Conservation (phyloP, 64 coral and sea anemone species). For the Dendronephthya gigantea region DNA sequence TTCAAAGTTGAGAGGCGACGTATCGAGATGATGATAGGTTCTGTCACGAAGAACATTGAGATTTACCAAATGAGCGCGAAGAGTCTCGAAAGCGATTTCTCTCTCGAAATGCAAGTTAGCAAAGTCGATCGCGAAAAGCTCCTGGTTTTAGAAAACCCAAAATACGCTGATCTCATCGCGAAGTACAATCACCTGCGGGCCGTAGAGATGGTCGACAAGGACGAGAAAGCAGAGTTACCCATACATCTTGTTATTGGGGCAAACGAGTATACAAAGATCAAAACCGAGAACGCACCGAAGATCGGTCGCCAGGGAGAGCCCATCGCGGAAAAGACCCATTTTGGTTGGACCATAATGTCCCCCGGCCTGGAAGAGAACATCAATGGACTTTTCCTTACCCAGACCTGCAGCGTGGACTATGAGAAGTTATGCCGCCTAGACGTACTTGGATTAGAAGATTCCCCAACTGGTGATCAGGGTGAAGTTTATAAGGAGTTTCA, state of each 20-base stretch:
- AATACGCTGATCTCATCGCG: background rate
- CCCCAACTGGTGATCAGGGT: background rate
- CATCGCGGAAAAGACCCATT: background rate
- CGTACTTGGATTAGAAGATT: background rate
- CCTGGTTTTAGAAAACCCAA: background rate
- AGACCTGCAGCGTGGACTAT: background rate
- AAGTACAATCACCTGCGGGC: background rate
- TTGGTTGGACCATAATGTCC: background rate
- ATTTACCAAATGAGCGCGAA: background rate
- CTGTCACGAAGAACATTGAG: no score
- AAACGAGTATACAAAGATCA: background rate
- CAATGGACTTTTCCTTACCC: background rate
- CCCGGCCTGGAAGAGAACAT: background rate
- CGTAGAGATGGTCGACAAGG: background rate
- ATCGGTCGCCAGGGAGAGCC: background rate
- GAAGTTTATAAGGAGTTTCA: background rate
- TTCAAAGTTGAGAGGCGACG: no score
- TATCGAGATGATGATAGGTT: no score
- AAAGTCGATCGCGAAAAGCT: background rate
- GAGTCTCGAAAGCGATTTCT: background rate
- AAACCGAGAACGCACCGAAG: background rate
- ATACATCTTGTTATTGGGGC: background rate
- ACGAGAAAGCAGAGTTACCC: background rate
- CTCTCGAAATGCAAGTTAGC: background rate
- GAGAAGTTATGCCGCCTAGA: no score